Evolutionary conservation across 1,140 invertebrate species (phyloP), one percentile per base, ranked within the genome.

Genomic region (Drosophila lacertosa): DNA sequence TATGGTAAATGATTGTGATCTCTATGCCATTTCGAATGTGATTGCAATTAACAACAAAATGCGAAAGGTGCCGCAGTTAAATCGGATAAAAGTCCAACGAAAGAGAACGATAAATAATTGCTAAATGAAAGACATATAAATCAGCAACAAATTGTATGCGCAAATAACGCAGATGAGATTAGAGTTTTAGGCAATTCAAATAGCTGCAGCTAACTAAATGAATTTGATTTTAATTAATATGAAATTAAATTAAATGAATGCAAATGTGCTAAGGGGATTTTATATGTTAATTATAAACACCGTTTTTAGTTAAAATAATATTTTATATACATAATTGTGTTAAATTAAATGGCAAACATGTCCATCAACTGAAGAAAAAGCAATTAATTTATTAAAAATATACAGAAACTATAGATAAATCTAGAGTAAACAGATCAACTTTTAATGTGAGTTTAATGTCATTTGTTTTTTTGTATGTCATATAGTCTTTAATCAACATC

Each of bases 1-100:
- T 74, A 74, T 60, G 71, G 22, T 68, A 79, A 84, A 75, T 71
- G 79, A 79, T 83, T 84, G 75, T 67, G 66, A 83, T 83, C 79
- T 84, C 67, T 15, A 40, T 66, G 9, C 45, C 51, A 22, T 15
- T 37, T 35, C 29, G 18, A 44, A 60, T 68, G 60, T 15, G 66
- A 64, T 40, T 70, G 60, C 67, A 70, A 57, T 68, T 68, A 71
- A 66, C 68, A 59, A 58, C 62, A 29, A 57, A 63, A 26, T 24
- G 24, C 39, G 20, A 45, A 37, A 44, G 59, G 48, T 32, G 26
- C n/a, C 29, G 55, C 20, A 35, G 20, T 11, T 15, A 57, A 45
- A 57, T 65, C 50, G 9, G 40, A 65, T 55, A 65, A 51, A 59
- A 6, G 2, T 4, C 5, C 26, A 22, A 39, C 37, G 22, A 29